Conservation (phyloP, 1,140 invertebrate species). For the Cylas formicarius region DNA sequence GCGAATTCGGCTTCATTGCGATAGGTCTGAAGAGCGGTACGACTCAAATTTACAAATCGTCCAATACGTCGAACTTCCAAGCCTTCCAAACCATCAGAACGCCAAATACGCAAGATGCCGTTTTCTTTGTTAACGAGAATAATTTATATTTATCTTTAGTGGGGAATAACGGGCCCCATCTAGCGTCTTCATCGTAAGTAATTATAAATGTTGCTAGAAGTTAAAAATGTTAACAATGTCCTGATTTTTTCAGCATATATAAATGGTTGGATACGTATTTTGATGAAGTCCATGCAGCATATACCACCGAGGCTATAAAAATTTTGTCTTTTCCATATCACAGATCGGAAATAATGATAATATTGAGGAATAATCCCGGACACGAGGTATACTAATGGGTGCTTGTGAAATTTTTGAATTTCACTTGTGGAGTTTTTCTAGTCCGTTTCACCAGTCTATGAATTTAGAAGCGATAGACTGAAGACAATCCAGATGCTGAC, state of each 20-base stretch:
- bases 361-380: slow-evolving; percentile 13
- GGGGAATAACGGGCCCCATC: slow-evolving; percentile 5
- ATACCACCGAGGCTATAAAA: slow-evolving; percentile 6
- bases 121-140: slow-evolving; percentile 21
- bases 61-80: too few species aligned
- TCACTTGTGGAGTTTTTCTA: slow-evolving; percentile 4
- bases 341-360: slow-evolving; percentile 23
- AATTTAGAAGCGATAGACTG: slow-evolving; percentile 21
- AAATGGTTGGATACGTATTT: slow-evolving; percentile 28
- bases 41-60: too few species aligned
- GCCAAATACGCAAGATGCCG: slow-evolving; percentile 9
- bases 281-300: slow-evolving; percentile 21
- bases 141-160: slow-evolving; percentile 23
- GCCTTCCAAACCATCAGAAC: slow-evolving; percentile 15
- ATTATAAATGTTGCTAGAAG: too few species aligned
- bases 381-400: not conserved
- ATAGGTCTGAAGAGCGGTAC: too few species aligned
- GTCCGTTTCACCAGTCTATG: slow-evolving; percentile 19
- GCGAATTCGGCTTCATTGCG: slow-evolving; percentile 10
- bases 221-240: too few species aligned
- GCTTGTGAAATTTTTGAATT: not conserved
- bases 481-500: slow-evolving; percentile 26
- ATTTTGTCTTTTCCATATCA: slow-evolving; percentile 16
- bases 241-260: slow-evolving; percentile 24
- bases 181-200: slow-evolving; percentile 12